Evolutionary conservation across 2,888 invertebrate genomes (phyloP).

Genomic region (Drosophila mimica): DNA sequence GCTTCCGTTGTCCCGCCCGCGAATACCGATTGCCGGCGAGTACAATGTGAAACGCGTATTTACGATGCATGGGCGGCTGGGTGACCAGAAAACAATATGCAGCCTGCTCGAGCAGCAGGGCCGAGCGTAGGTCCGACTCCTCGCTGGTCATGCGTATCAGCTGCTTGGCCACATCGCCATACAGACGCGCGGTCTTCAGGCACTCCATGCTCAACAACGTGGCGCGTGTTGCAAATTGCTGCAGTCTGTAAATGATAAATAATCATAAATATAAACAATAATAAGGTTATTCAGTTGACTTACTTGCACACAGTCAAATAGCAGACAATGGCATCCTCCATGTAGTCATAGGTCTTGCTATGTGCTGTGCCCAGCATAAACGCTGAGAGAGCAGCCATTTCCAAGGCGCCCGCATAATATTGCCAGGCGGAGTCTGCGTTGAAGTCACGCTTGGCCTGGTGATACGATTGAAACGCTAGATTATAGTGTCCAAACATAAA

Average conservation of each 20-base stretch:
- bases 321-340: conserved; percentile 97
- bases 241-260: conserved; percentile 87
- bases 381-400: conserved; percentile 97
- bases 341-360: conserved; percentile 93
- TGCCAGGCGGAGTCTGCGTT: conserved; percentile 98
- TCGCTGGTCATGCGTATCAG: conserved; percentile 98
- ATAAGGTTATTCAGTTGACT: conserved; percentile 55
- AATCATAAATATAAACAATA: neutral
- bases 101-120: conserved; percentile 97
- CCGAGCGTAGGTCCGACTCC: conserved; percentile 98
- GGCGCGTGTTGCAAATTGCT: conserved; percentile 96
- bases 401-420: conserved; percentile 97
- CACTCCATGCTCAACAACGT: conserved; percentile 95
- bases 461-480: conserved; percentile 94
- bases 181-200: conserved; percentile 91
- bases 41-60: conserved; percentile 98
- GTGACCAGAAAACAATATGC: conserved; percentile 93
- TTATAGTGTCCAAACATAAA: conserved; percentile 98
- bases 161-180: conserved; percentile 97
- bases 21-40: conserved; percentile 97
- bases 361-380: conserved; percentile 94
- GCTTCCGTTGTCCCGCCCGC: conserved; percentile 96
- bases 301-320: conserved; percentile 96
- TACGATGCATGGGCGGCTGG: conserved; percentile 91
- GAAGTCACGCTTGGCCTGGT: conserved; percentile 98